Base-by-base conservation (phyloP, 2,113 vertebrate genomes). In the Polyodon spathula region DNA sequence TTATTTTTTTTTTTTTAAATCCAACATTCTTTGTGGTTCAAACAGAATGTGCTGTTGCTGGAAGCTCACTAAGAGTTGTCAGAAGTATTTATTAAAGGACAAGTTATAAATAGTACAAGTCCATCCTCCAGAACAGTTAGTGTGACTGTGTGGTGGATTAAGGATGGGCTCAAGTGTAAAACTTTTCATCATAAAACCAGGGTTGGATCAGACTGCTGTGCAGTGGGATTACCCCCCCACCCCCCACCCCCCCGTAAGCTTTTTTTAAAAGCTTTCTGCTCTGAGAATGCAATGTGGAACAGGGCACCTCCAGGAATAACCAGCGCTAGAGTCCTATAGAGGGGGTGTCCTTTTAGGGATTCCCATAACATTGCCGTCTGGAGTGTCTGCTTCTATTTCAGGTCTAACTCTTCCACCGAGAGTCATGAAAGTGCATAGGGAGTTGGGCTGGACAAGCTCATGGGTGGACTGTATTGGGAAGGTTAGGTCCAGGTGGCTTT, bases 311-410 rank as follows among this genome's bases (percentile, higher is more conserved):
- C 77, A 85, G 84, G 82, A 93, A 92, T 92, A 92, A 84, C 37
- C n/a, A 27, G 55, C 8, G 27, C 65, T 50, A 78, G 59, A 56
- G 65, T 60, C 58, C 62, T 62, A 62, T 48, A 56, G 58, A 63
- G 78, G 76, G 78, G 78, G 85, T 88, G 86, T 81, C 91, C 91
- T 88, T 92, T 86, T 91, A 90, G 88, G 91, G 88, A 71, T 73
- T 75, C 80, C 74, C 78, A 2, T 1, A 52, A 51, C 59, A 61
- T 6, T 10, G 37, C 48, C 17, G 58, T 9, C 50, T 73, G 41
- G 14, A 37, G 40, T 65, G n/a, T 70, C 6, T 40, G 37, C 17
- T 71, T 76, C 82, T 86, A 84, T 86, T 86, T 74, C 82, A 77
- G 83, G 50, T 51, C 27, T 44, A 9, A 44, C n/a, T n/a, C n/a